phyloP scores from a whole-genome alignment of 2,888 invertebrate genomes.

The Gibbula magus region DNA sequence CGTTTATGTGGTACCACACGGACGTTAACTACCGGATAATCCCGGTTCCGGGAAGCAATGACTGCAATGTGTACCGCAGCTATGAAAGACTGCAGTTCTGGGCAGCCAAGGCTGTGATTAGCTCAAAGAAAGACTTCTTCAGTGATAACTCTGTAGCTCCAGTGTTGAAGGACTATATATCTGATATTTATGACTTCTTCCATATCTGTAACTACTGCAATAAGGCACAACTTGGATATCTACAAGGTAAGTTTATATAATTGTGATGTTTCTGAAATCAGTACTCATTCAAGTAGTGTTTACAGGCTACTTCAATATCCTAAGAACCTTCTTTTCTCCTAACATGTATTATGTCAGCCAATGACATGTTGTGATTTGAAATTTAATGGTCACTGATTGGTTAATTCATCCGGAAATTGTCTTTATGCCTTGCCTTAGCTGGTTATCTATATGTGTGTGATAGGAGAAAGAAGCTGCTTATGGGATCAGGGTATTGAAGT shows the following conservation, averaged over 20 bases:
- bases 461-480: too few species aligned
- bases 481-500: too few species aligned
- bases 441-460: too few species aligned
- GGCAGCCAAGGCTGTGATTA: constrained; percentile 74
- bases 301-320: too few species aligned
- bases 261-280: too few species aligned
- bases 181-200: constrained; percentile 74
- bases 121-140: constrained; percentile 75
- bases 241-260: constrained; percentile 65
- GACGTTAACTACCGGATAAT: constrained; percentile 76
- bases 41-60: constrained; percentile 52
- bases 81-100: constrained; percentile 69
- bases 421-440: too few species aligned
- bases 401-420: too few species aligned
- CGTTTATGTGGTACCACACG: constrained; percentile 78
- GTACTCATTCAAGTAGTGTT: too few species aligned
- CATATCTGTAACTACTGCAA: constrained; percentile 75
- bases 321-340: too few species aligned
- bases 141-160: constrained; percentile 70
- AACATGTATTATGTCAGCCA: too few species aligned
- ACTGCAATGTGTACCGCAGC: constrained; percentile 28
- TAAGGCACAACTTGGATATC: constrained; percentile 60
- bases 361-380: too few species aligned
- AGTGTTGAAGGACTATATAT: constrained; percentile 74
- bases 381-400: too few species aligned